phyloP scores from a whole-genome alignment of 2,888 invertebrate species.

The Stenichneumon culpator region DNA sequence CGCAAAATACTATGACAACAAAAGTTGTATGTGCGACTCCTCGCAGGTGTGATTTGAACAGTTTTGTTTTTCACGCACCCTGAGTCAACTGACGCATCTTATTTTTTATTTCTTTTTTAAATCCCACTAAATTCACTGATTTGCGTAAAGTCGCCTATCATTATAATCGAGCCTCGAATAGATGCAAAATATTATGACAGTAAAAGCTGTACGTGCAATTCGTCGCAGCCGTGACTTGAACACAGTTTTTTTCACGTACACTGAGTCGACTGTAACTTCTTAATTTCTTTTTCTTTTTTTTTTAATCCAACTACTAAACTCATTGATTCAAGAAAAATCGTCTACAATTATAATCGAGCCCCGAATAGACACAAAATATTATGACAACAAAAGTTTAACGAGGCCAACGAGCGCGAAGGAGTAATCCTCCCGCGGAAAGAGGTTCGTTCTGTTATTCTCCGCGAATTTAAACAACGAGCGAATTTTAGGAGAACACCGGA shows the following conservation, averaged over 20 bases:
- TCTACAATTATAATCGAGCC: conserved; percentile 14
- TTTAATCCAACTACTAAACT: conserved; percentile 10
- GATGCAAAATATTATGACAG: conserved; percentile 30
- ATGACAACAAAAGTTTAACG: conserved; percentile 22
- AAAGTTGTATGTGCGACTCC: conserved; percentile 27
- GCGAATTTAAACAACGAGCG: conserved; percentile 43
- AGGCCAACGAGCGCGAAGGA: neutral
- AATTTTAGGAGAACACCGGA: conserved; percentile 25
- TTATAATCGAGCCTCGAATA: conserved; percentile 27
- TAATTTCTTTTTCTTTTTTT: too few species aligned
- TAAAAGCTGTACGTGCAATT: conserved; percentile 24
- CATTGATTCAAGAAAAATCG: conserved; percentile 20
- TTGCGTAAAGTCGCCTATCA: conserved; percentile 1
- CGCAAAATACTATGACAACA: conserved; percentile 27
- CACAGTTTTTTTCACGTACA: conserved; percentile 17
- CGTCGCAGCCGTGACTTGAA: conserved; percentile 63
- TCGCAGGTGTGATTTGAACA: conserved; percentile 64
- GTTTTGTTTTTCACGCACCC: neutral
- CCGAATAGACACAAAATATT: conserved; percentile 39
- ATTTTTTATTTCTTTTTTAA: neutral
- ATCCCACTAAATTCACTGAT: conserved; percentile 22
- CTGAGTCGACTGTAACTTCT: too few species aligned
- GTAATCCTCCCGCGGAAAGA: neutral
- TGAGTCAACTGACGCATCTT: too few species aligned
- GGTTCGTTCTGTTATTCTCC: conserved; percentile 48